Evolutionary conservation across 2,113 vertebrate genomes (phyloP).

Genomic region (Cyanoliseus patagonus): DNA sequence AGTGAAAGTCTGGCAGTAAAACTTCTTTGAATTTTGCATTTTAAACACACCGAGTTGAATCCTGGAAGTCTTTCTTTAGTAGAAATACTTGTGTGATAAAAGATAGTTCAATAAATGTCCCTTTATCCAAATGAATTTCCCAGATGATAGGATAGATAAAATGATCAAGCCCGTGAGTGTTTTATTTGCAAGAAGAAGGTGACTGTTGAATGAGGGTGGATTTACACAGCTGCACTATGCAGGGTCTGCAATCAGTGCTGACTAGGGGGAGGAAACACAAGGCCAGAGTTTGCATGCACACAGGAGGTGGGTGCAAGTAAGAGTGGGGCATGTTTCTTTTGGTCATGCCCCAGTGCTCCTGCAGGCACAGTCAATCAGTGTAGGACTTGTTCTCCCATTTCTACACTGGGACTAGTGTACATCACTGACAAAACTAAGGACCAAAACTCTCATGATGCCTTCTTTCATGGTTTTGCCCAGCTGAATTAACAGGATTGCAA

Average conservation of each 20-base stretch:
- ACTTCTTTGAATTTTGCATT: conserved; percentile 48
- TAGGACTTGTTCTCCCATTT: not conserved
- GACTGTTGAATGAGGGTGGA: not conserved
- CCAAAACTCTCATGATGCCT: accelerated
- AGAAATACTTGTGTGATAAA: conserved; percentile 45
- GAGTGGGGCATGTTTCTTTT: not conserved
- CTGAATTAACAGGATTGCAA: not conserved
- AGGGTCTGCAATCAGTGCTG: not conserved
- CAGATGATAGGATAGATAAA: conserved; percentile 43
- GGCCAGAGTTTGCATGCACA: accelerated
- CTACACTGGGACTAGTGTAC: accelerated
- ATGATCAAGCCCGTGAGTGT: not conserved
- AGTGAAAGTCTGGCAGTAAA: conserved; percentile 21
- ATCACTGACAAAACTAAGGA: not conserved
- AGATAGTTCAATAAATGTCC: conserved; percentile 8
- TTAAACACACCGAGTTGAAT: conserved; percentile 27
- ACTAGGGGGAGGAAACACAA: accelerated
- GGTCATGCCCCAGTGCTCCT: not conserved
- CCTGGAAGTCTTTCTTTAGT: conserved; percentile 14
- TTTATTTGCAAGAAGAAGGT: conserved; percentile 15
- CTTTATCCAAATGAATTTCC: conserved; percentile 30
- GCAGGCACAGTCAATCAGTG: accelerated
- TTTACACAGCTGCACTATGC: not conserved
- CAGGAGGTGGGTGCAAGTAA: not conserved
- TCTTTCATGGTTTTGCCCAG: not conserved